phyloP scores from a whole-genome alignment of 1,140 invertebrate genomes.

The Drosophila saltans region DNA sequence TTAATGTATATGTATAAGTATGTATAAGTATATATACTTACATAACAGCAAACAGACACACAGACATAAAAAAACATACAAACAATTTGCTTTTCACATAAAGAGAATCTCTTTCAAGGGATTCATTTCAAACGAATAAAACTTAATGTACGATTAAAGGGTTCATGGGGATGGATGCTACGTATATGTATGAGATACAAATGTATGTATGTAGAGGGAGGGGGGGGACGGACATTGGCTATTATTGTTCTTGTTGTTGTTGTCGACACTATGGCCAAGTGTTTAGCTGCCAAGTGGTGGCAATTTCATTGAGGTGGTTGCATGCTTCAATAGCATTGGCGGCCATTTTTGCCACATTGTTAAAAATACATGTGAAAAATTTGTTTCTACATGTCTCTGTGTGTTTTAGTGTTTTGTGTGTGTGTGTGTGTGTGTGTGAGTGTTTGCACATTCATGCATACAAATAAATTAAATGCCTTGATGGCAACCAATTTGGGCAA shows the following conservation, averaged over 20 bases:
- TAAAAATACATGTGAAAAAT: slow-evolving; percentile 47
- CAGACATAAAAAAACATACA: not conserved
- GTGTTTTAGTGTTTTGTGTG: not conserved
- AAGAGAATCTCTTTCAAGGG: slow-evolving; percentile 6
- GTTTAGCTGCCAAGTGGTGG: slow-evolving; percentile 43
- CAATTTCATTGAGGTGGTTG: slow-evolving; percentile 18
- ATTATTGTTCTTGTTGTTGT: slow-evolving; percentile 15
- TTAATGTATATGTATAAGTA: too few species aligned
- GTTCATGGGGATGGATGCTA: slow-evolving; percentile 30
- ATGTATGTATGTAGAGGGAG: not conserved
- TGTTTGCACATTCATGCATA: slow-evolving; percentile 7
- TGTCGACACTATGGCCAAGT: slow-evolving; percentile 25
- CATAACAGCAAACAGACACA: not conserved
- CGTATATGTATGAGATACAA: not conserved
- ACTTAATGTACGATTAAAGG: slow-evolving; percentile 48
- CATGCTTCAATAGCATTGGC: slow-evolving; percentile 1
- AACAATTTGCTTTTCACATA: slow-evolving; percentile 1
- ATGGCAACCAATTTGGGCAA: slow-evolving; percentile 26
- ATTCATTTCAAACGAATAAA: slow-evolving; percentile 39
- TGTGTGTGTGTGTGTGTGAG: too few species aligned
- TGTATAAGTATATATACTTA: too few species aligned
- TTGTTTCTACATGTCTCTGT: not conserved
- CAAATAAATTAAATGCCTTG: slow-evolving; percentile 34
- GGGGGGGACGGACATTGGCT: not conserved
- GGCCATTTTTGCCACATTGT: slow-evolving; percentile 57